Percentiles rank a stretch among this genome's conserved stretches.
Conservation (phyloP, 53 echinoderm and acorn worm species). For the Holothuria scabra region DNA sequence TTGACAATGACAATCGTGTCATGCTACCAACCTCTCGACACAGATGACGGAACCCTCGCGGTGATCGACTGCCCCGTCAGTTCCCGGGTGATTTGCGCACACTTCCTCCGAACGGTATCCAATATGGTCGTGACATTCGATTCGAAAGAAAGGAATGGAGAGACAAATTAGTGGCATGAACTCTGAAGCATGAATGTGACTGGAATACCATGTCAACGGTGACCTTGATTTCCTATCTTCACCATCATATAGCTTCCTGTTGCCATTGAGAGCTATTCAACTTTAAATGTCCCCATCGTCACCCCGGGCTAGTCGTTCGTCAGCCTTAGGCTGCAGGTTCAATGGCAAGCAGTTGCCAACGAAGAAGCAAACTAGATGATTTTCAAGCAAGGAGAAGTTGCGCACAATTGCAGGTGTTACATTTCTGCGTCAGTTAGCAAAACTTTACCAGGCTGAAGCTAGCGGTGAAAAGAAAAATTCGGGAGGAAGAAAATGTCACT, state of each 20-base stretch:
- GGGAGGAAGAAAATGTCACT: constrained; percentile 30
- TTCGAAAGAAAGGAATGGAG: too few relatives aligned
- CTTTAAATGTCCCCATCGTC: neutral
- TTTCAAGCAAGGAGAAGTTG: too few relatives aligned
- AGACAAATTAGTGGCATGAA: constrained; percentile 12
- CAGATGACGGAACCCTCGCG: too few relatives aligned
- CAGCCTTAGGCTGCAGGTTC: neutral
- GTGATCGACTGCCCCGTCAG: too few relatives aligned
- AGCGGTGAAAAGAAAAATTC: constrained; percentile 7
- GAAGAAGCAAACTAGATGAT: too few relatives aligned
- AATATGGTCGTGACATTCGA: too few relatives aligned
- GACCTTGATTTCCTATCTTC: too few relatives aligned
- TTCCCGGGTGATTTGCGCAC: too few relatives aligned
- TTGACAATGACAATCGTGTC: too few relatives aligned
- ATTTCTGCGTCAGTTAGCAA: constrained; percentile 34
- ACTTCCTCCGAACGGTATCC: too few relatives aligned
- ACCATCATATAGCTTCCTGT: neutral
- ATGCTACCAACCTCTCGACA: too few relatives aligned
- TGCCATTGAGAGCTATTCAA: constrained; percentile 16
- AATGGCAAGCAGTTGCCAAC: neutral
- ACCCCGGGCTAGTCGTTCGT: constrained; percentile 12
- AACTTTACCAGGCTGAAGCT: constrained; percentile 2
- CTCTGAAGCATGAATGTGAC: neutral
- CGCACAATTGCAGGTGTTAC: constrained; percentile 44
- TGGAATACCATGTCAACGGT: too few relatives aligned